phyloP scores from a whole-genome alignment of 2,888 invertebrate genomes.

The Rhingia campestris region DNA sequence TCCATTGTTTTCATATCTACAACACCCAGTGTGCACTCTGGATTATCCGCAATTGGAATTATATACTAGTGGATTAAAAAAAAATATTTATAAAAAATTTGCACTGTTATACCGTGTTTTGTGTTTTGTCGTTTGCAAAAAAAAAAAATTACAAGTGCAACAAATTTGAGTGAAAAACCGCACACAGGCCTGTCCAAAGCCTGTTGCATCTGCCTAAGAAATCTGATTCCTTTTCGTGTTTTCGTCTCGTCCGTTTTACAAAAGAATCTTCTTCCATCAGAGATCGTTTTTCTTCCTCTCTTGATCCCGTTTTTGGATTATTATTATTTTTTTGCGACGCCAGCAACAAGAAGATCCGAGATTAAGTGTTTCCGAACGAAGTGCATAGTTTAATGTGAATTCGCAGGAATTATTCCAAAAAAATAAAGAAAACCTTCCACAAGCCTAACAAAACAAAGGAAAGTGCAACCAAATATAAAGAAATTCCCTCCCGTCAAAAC shows the following conservation, averaged over 20 bases:
- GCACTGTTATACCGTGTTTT: constrained; percentile 6
- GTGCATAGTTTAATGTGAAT: constrained; percentile 36
- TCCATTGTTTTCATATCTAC: constrained; percentile 37
- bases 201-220: constrained; percentile 65
- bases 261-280: constrained; percentile 9
- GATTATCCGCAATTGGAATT: constrained; percentile 13
- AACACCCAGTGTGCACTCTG: constrained; percentile 32
- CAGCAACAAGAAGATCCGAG: constrained; percentile 8
- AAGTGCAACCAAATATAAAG: constrained; percentile 1
- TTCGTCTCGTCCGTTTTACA: constrained; percentile 49
- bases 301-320: constrained; percentile 51
- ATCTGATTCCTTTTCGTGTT: constrained; percentile 66
- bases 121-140: constrained; percentile 35
- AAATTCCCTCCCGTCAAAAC: not conserved
- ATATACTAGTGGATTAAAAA: constrained; percentile 6
- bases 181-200: constrained; percentile 34
- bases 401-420: constrained; percentile 14
- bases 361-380: constrained; percentile 48
- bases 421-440: constrained; percentile 6
- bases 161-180: constrained; percentile 25
- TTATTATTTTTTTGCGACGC: constrained; percentile 10
- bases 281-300: constrained; percentile 13
- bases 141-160: constrained; percentile 30
- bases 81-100: not conserved
- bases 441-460: constrained; percentile 32